Evolutionary conservation across 2,888 invertebrate genomes (phyloP).

Genomic region (Drosophila yooni): DNA sequence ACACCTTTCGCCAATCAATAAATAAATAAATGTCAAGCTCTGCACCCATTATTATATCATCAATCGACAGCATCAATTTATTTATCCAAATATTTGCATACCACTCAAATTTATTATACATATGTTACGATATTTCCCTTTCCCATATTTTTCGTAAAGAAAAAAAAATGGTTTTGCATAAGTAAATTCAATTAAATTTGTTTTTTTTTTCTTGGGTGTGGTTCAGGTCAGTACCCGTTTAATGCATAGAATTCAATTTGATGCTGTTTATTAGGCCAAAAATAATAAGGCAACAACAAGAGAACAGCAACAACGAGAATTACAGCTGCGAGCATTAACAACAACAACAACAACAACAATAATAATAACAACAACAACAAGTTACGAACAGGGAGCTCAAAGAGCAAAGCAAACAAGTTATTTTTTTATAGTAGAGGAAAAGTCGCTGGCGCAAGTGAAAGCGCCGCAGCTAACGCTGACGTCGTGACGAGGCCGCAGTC

Average conservation of each 20-base stretch:
- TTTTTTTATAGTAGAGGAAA: constrained; percentile 45
- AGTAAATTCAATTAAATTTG: constrained; percentile 12
- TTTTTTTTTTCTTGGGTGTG: constrained; percentile 40
- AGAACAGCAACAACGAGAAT: constrained; percentile 11
- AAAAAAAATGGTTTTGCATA: constrained; percentile 49
- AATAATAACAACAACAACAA: constrained; percentile 3
- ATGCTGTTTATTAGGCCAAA: constrained; percentile 55
- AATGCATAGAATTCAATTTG: constrained; percentile 55
- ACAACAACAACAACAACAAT: constrained; percentile 21
- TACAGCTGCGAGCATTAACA: constrained; percentile 38
- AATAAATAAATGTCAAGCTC: constrained; percentile 19
- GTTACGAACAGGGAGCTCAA: constrained; percentile 42
- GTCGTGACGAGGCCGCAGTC: constrained; percentile 7
- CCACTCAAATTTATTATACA: constrained; percentile 14
- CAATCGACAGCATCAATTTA: constrained; percentile 34
- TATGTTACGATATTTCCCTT: constrained; percentile 25
- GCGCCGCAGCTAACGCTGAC: constrained; percentile 39
- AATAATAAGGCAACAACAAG: constrained; percentile 12
- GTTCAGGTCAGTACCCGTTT: constrained; percentile 49
- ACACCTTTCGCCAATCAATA: constrained; percentile 17
- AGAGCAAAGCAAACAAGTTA: constrained; percentile 68
- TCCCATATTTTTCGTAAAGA: constrained; percentile 1
- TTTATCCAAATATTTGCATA: constrained; percentile 54
- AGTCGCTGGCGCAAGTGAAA: constrained; percentile 69
- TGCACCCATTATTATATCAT: constrained; percentile 34